A percentile compares a stretch with the other conserved stretches of the same genome.
These are phyloP conservation scores for Aphodius sticticus DNA, from an alignment of 2,888 invertebrate species.

Conservation along the genomic window DNA sequence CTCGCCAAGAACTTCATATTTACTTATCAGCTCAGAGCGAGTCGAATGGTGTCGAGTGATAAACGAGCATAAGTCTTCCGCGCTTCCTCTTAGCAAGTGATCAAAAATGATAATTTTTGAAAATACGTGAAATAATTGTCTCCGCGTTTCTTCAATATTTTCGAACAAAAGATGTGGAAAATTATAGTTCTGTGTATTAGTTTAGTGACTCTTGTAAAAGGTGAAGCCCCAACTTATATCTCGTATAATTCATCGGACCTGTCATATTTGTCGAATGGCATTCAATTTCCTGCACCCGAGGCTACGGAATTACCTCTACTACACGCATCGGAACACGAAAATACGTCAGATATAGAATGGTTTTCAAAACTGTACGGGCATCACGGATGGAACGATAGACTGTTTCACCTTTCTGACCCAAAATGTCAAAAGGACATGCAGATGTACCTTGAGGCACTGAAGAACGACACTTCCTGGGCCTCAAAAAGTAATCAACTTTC, in stretches of 20 bases:
- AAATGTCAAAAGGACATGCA: conserved; percentile 66
- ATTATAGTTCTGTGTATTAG: neutral
- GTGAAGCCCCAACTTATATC: conserved; percentile 24
- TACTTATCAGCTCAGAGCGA: neutral
- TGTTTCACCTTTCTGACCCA: conserved; percentile 45
- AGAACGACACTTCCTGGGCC: conserved; percentile 75
- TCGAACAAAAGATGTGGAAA: neutral
- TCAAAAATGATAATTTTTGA: neutral
- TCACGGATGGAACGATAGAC: conserved; percentile 62
- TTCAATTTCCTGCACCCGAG: conserved; percentile 54
- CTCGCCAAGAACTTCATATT: neutral
- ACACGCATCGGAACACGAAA: conserved; percentile 28
- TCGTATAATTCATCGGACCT: conserved; percentile 57
- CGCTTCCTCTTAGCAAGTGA: neutral
- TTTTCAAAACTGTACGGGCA: conserved; percentile 72
- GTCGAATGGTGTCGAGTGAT: neutral
- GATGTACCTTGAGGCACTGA: conserved; percentile 66
- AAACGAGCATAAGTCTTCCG: neutral
- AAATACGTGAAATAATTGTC: neutral
- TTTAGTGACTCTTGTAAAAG: neutral
- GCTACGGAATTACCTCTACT: conserved; percentile 39
- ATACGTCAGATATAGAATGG: conserved; percentile 69
- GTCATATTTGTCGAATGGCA: conserved; percentile 58
- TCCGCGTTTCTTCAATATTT: neutral
- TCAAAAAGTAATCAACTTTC: conserved; percentile 68